Percentiles rank a stretch among this genome's conserved stretches.
Conservation (phyloP, 2,888 invertebrate genomes). For the Dichetophora obliterata region DNA sequence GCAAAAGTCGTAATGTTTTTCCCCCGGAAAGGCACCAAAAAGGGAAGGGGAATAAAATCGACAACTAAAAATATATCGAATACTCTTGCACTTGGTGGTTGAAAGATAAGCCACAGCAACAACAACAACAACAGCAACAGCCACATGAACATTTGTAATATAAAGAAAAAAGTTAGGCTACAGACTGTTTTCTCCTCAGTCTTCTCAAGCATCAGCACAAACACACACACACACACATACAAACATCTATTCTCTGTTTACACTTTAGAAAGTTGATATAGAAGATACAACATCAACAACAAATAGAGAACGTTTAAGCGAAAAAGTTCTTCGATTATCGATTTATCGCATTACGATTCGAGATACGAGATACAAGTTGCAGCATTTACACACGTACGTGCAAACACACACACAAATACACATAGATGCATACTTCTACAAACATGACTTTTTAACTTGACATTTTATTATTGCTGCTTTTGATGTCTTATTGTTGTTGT, state of each 20-base stretch:
- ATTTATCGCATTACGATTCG: constrained; percentile 31
- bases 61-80: constrained; percentile 1
- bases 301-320: constrained; percentile 18
- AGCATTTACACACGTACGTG: neutral
- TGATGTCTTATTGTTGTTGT: too few relatives aligned
- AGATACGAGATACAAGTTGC: neutral
- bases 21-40: neutral
- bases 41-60: neutral
- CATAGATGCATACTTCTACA: too few relatives aligned
- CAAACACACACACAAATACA: neutral
- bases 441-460: too few relatives aligned
- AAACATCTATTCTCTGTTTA: too few relatives aligned
- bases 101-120: neutral
- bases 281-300: neutral
- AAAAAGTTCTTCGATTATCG: constrained; percentile 35
- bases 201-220: neutral
- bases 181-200: neutral
- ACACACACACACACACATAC: too few relatives aligned
- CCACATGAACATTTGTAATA: neutral
- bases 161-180: neutral
- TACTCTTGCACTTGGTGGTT: neutral
- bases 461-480: too few relatives aligned
- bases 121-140: neutral
- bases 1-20: neutral
- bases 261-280: neutral